phyloP scores from a whole-genome alignment of 2,888 invertebrate genomes.

The Stenodera caucasica region DNA sequence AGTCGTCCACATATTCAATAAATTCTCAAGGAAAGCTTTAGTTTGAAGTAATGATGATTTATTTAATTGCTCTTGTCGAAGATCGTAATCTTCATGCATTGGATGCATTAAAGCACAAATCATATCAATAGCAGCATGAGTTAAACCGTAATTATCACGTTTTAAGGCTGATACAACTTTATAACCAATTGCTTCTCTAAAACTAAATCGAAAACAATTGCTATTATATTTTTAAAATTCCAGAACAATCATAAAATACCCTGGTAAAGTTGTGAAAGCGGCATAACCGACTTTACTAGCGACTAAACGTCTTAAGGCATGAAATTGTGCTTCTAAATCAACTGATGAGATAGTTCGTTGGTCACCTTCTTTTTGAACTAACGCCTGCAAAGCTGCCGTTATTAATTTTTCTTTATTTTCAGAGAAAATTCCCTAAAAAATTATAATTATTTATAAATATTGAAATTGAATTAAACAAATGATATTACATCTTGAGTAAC shows the following conservation, averaged over 20 bases:
- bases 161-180: conserved; percentile 90
- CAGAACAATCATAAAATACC: conserved; percentile 58
- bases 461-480: conserved; percentile 44
- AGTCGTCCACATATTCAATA: conserved; percentile 91
- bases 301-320: conserved; percentile 87
- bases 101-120: conserved; percentile 98
- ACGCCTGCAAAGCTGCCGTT: conserved; percentile 81
- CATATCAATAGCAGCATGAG: conserved; percentile 96
- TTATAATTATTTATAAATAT: background rate
- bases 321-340: conserved; percentile 93
- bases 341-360: conserved; percentile 65
- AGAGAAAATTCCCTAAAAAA: conserved; percentile 86
- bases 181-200: conserved; percentile 92
- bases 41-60: conserved; percentile 94
- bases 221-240: background rate
- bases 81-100: conserved; percentile 94
- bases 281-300: conserved; percentile 98
- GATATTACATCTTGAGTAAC: conserved; percentile 95
- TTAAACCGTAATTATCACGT: conserved; percentile 84
- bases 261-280: conserved; percentile 86
- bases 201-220: conserved; percentile 59
- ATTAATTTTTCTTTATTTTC: conserved; percentile 99
- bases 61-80: conserved; percentile 97
- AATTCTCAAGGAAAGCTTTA: conserved; percentile 85
- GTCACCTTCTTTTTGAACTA: conserved; percentile 73